Evolutionary conservation across 2,888 invertebrate species (phyloP), one percentile per base, ranked within the genome.

Genomic region (Ophonus ardosiacus): DNA sequence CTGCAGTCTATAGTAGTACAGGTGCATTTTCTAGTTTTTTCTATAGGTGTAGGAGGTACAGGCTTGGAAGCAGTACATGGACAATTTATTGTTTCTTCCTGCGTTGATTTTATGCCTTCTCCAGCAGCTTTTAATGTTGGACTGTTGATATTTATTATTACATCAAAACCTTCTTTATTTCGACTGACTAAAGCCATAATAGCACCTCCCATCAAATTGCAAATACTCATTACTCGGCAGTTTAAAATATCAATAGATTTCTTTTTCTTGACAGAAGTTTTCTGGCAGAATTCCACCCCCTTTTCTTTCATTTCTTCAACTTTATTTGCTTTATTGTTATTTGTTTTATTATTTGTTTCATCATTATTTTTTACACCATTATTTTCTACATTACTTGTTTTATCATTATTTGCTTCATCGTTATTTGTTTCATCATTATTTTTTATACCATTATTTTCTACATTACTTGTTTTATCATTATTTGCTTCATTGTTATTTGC

Each of bases 231-330:
- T 17, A 43, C 43, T 43, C 17, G 40, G 0, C 40, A 10, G 7
- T 74, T 7, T n/a, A 43, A 74, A n/a, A 71, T 10, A 15, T 74
- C 71, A 18, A 3, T n/a, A 8, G 71, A 74, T 74, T 74, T 74
- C 10, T 8, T 17, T 10, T 18, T 74, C 17, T 74, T 74, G 3
- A 74, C 13, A 8, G 3, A 10, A 4, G 8, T 43, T 13, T 43
- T 15, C 1, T 43, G 10, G 17, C 71, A 74, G 0, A 74, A 18
- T 74, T 68, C 24, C 5, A 59, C 8, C 7, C 24, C 10, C 18
- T 10, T 18, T 10, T 65, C n/a, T 65, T 65, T 24, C 5, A 24
- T 8, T 24, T 65, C 65, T 65, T 24, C 8, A 18, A 24, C 13
- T 18, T 65, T 10, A 24, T 1, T 18, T 24, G 10, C 65, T 24